Conservation (phyloP, 2,113 vertebrate species). For the Onychorhynchus coronatus region DNA sequence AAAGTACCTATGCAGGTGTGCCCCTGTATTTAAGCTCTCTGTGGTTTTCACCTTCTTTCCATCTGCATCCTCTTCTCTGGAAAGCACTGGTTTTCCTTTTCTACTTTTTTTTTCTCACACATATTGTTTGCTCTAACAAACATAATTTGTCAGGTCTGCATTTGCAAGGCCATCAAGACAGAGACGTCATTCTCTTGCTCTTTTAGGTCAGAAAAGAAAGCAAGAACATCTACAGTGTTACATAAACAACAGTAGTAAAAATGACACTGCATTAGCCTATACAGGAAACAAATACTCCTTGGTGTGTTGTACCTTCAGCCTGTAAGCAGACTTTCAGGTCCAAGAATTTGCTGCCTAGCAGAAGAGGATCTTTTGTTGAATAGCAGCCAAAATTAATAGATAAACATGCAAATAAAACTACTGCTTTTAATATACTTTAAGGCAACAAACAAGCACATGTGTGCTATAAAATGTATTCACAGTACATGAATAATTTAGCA, state of each 20-base stretch:
- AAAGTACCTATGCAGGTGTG: background rate
- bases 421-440: background rate
- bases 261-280: background rate
- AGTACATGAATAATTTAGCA: constrained; percentile 35
- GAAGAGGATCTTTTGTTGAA: background rate
- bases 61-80: background rate
- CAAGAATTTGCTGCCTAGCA: background rate
- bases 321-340: background rate
- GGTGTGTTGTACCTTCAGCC: constrained; percentile 1
- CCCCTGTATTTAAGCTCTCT: background rate
- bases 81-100: background rate
- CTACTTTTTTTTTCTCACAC: background rate
- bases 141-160: background rate
- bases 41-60: background rate
- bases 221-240: background rate
- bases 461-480: background rate
- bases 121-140: background rate
- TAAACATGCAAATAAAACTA: background rate
- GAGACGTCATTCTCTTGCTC: background rate
- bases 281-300: constrained; percentile 10
- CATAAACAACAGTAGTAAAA: constrained; percentile 44
- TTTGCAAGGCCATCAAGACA: background rate
- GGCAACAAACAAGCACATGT: background rate
- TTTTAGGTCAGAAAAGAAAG: background rate
- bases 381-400: constrained; percentile 17